Base-by-base conservation (phyloP, 2,797 vertebrate genomes). In the Pygocentrus nattereri region DNA sequence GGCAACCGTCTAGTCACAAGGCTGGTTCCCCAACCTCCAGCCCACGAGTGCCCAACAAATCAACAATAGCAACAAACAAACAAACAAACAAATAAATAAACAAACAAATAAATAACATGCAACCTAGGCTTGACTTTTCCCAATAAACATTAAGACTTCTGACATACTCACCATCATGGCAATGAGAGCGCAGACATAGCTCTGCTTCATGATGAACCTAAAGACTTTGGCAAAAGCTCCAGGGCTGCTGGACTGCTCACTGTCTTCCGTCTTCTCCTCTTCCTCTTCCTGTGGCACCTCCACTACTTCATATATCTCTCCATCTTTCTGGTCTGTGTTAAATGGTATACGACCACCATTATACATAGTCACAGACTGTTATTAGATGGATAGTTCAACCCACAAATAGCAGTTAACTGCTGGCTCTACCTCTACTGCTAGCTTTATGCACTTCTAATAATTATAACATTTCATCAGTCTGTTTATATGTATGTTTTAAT, bases 151-250 rank as follows among this genome's bases (percentile, higher is more conserved):
- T 69, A 0, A 69, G 23, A 65, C 30, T n/a, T 38, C 21, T 65
- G 15, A 61, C 10, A 11, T 23, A 91, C 97, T 90, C 92, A 99
- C 98, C 98, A 99, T 99, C 98, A 99, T 99, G 23, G 98, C 95
- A 44, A 99, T 99, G 34, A 99, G 95, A 88, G 98, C 98, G 82
- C 97, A 99, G 88, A 99, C 97, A 87, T 99, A 99, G 88, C 98
- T 99, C 89, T 99, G 98, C 81, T 98, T 98, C 98, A 99, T 99
- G 87, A 99, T 91, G 88, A 99, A 99, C 49, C 96, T 94, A 88
- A 99, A 98, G 81, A 95, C 94, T 50, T 96, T 95, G 62, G 97
- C 96, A 89, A 97, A 91, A 8, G 94, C 93, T 0, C 95, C 84
- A 16, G 96, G 90, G 85, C 92, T 94, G 50, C 92, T 75, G 0